phyloP scores from a whole-genome alignment of 2,797 vertebrate species.

The Pseudocheirus occidentalis region DNA sequence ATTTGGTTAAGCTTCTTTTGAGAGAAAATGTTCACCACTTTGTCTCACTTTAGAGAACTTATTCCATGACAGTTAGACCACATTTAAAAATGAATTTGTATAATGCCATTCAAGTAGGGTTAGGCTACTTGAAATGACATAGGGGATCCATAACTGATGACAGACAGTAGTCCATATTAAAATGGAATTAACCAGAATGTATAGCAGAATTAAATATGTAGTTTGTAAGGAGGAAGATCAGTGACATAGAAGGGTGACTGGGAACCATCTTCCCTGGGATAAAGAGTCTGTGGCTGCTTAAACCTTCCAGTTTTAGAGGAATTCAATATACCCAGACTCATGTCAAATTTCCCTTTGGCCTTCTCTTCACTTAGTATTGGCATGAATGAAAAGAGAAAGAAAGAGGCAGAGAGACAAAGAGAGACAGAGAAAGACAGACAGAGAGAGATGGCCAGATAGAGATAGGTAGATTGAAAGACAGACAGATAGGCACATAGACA shows the following conservation, averaged over 20 bases:
- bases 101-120: slow-evolving; percentile 84
- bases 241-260: slow-evolving; percentile 86
- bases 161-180: slow-evolving; percentile 85
- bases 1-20: slow-evolving; percentile 76
- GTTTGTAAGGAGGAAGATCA: slow-evolving; percentile 83
- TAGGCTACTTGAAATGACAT: slow-evolving; percentile 85
- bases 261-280: slow-evolving; percentile 84
- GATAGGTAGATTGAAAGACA: neutral
- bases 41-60: slow-evolving; percentile 63
- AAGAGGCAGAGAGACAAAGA: neutral
- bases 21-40: slow-evolving; percentile 71
- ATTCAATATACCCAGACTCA: slow-evolving; percentile 81
- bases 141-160: slow-evolving; percentile 85
- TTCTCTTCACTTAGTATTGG: slow-evolving; percentile 75
- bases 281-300: slow-evolving; percentile 87
- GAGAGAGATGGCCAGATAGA: neutral
- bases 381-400: neutral
- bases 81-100: slow-evolving; percentile 84
- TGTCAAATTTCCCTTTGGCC: slow-evolving; percentile 77
- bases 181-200: slow-evolving; percentile 87
- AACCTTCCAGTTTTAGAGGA: slow-evolving; percentile 83
- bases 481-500: neutral
- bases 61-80: slow-evolving; percentile 79
- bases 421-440: neutral
- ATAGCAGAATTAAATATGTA: slow-evolving; percentile 85